Base-by-base conservation (phyloP, 2,888 invertebrate genomes). In the Boloria euphrosyne region DNA sequence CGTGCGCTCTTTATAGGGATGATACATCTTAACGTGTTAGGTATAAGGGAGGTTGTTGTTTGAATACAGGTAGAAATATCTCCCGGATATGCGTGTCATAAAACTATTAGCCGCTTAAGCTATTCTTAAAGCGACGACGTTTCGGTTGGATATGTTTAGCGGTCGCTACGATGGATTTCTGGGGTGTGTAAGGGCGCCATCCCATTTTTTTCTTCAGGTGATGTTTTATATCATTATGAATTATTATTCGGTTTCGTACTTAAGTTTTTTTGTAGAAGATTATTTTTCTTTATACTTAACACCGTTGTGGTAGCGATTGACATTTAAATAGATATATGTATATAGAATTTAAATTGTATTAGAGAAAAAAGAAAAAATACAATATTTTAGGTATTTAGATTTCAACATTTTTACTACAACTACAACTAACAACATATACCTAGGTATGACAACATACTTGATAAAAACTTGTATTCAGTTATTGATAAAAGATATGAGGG, bases 71-170 rank as follows among this genome's bases (percentile, higher is more conserved):
- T 7, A 50, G 57, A 62, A 73, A 80, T 83, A 82, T 80, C 78
- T 75, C 76, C 76, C 78, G 84, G 68, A 88, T 84, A 90, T 91
- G 91, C 91, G 91, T 92, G 91, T 89, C 89, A 90, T 89, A 90
- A 89, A 91, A 90, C 91, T 91, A 92, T 92, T 92, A 92, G 88
- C 82, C 87, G 88, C 85, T 87, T 91, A 89, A 88, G 89, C 86
- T 90, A 85, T 91, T 88, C 83, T 87, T 81, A 85, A 89, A 87
- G 85, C 82, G 88, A 81, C 83, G 85, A 86, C 80, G 80, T 82
- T 78, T 75, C 84, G 83, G 73, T 77, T 79, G 80, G 82, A 83
- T 83, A 82, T 82, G 79, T 85, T 85, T 83, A 81, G 80, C 79
- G 80, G 75, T 80, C 73, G 70, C 49, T 61, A 74, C 68, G 69